Evolutionary conservation across 2,888 invertebrate genomes (phyloP).

Genomic region (Zootermopsis nevadensis): DNA sequence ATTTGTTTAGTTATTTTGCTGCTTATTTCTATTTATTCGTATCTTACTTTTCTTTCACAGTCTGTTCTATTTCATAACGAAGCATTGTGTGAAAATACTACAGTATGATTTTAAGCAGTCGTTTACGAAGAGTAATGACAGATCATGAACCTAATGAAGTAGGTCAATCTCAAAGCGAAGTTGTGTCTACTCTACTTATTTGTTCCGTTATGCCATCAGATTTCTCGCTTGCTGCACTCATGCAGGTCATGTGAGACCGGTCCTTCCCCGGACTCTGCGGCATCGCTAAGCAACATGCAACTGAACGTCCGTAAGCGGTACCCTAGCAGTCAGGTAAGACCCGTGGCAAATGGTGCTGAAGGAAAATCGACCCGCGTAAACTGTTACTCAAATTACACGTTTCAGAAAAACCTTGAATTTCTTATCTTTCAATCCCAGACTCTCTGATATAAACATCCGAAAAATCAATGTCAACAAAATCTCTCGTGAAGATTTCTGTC

Average conservation of each 20-base stretch:
- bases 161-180: not conserved
- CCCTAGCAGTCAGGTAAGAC: conserved; percentile 5
- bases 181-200: not conserved
- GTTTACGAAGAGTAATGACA: too few species aligned
- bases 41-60: too few species aligned
- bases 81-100: not conserved
- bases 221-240: conserved; percentile 13
- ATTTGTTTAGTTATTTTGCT: too few species aligned
- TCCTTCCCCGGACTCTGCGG: conserved; percentile 25
- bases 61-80: too few species aligned
- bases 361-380: not conserved
- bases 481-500: too few species aligned
- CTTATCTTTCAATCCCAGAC: too few species aligned
- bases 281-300: conserved; percentile 19
- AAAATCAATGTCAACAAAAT: too few species aligned
- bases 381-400: too few species aligned
- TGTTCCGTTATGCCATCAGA: not conserved
- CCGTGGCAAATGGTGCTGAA: too few species aligned
- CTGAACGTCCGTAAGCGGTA: not conserved
- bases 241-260: conserved; percentile 11
- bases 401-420: too few species aligned
- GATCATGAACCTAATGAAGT: not conserved
- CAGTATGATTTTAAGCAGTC: not conserved
- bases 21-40: too few species aligned
- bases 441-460: too few species aligned